Evolutionary conservation across 2,888 invertebrate species (phyloP), one percentile per base, ranked within the genome.

Genomic region (Dryococelus australis): DNA sequence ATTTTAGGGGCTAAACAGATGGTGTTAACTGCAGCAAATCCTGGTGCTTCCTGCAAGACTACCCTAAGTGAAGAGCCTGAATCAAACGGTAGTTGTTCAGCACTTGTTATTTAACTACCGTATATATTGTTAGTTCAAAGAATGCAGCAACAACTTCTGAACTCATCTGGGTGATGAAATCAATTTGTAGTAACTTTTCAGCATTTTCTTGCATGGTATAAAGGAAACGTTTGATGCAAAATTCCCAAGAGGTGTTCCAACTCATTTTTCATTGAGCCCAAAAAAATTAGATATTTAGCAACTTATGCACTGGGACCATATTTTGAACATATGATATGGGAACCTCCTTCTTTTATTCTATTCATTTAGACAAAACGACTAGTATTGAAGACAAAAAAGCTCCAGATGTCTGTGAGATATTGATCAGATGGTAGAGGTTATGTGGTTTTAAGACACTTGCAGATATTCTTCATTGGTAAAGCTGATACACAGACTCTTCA

Each of bases 1-100:
- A 79, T 79, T 27, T 26, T 27, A 79, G 79, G 79, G 79, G n/a
- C 79, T 79, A 26, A 79, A 79, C 79, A 79, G 79, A 26, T 79
- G 24, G 79, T 79, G 24, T 79, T 79, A 16, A 27, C 27, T 79
- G 79, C 79, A 79, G 27, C 9, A 79, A 8, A 79, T 79, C 9
- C 79, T 79, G 27, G 79, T 79, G 27, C 8, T 79, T 79, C 79
- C 79, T 79, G 9, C 79, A 26, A 27, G 16, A 27, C 24, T 26
- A 10, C 16, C 79, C 20, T 26, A 10, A 79, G 79, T 79, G 79
- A 79, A 79, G 79, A 79, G 24, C 79, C 8, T 79, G 79, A 79
- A 16, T 79, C 79, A 79, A 79, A 26, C 20, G 9, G 27, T 79
- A 10, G 27, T 79, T 79, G 8, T 79, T 79, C 79, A 10, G 79